phyloP scores from a whole-genome alignment of 2,888 invertebrate genomes.

The Formica aserva region DNA sequence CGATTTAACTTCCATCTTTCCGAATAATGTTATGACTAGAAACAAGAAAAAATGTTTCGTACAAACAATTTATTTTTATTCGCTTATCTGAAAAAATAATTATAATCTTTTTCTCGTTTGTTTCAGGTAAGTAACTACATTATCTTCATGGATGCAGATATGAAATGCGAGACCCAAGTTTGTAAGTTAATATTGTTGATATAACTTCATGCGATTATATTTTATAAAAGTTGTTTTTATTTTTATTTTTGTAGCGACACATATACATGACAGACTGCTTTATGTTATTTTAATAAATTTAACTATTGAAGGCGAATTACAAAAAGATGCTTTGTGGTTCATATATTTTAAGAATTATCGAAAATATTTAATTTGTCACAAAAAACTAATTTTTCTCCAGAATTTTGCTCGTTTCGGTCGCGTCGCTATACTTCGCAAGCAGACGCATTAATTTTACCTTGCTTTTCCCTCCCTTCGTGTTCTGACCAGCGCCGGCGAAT shows the following conservation, averaged over 20 bases:
- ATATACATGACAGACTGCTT: not conserved
- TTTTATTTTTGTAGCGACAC: not conserved
- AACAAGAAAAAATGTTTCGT: slow-evolving; percentile 22
- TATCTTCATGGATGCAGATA: not conserved
- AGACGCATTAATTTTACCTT: slow-evolving; percentile 74
- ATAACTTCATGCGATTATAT: not conserved
- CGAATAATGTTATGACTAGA: not conserved
- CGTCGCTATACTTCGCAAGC: slow-evolving; percentile 52
- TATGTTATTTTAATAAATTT: not conserved
- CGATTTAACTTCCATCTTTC: slow-evolving; percentile 34
- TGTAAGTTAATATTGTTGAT: slow-evolving; percentile 20
- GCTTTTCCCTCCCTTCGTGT: slow-evolving; percentile 50
- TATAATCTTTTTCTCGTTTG: slow-evolving; percentile 34
- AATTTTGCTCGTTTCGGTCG: slow-evolving; percentile 56
- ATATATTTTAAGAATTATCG: not conserved
- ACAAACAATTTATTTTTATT: slow-evolving; percentile 12
- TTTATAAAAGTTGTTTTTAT: not conserved
- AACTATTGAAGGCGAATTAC: not conserved
- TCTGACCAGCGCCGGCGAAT: slow-evolving; percentile 50
- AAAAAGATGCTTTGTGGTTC: not conserved
- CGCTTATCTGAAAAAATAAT: slow-evolving; percentile 24
- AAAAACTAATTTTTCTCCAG: slow-evolving; percentile 52
- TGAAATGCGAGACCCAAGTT: not conserved
- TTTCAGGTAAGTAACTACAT: slow-evolving; percentile 71
- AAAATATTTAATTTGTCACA: not conserved